phyloP scores from a whole-genome alignment of 2,888 invertebrate species.

The Phengaris arion region DNA sequence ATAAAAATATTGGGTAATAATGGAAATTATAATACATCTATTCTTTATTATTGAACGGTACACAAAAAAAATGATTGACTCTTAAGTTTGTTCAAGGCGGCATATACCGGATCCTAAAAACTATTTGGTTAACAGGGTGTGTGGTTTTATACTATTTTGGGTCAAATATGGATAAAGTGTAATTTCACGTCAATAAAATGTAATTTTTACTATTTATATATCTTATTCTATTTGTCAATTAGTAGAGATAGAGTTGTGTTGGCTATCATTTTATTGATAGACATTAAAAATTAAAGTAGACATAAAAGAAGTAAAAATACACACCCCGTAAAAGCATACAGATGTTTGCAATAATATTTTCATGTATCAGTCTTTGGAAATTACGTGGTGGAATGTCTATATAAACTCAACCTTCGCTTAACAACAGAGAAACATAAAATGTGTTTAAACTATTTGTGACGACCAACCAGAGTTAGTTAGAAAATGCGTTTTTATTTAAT shows the following conservation, averaged over 20 bases:
- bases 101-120: slow-evolving; percentile 39
- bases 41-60: slow-evolving; percentile 31
- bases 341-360: slow-evolving; percentile 39
- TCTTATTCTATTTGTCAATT: background rate
- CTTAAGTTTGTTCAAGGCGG: slow-evolving; percentile 39
- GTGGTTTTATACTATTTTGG: slow-evolving; percentile 26
- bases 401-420: slow-evolving; percentile 39
- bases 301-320: slow-evolving; percentile 33
- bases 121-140: slow-evolving; percentile 39
- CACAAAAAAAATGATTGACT: slow-evolving; percentile 36
- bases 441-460: background rate
- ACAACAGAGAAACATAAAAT: slow-evolving; percentile 32
- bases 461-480: slow-evolving; percentile 21
- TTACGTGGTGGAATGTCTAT: slow-evolving; percentile 50
- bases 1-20: background rate
- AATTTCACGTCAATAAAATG: background rate
- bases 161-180: background rate
- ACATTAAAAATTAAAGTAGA: background rate
- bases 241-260: background rate
- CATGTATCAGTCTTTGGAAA: slow-evolving; percentile 54
- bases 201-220: background rate
- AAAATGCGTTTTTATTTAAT: background rate
- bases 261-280: background rate
- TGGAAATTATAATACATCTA: slow-evolving; percentile 5
- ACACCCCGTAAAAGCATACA: slow-evolving; percentile 40